Base-by-base conservation (phyloP, 2,113 vertebrate species). In the Semnornis frantzii region DNA sequence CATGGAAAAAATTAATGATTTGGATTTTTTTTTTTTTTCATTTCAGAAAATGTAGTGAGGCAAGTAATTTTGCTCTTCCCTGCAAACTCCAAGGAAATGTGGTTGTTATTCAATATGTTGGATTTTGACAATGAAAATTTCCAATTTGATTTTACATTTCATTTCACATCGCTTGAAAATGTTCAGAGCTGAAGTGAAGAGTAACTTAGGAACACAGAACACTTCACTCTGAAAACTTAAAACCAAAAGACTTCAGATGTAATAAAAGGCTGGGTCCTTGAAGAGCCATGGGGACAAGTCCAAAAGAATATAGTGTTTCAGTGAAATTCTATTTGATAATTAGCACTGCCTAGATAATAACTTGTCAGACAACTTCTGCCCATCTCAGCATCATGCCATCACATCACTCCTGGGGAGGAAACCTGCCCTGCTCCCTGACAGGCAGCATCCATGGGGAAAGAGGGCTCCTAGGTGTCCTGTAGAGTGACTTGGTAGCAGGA, bases 371-470 rank as follows among this genome's bases (percentile, higher is more conserved):
- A 60, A 21, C 42, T 78, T 57, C 39, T 31, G 64, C 39, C 1
- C 64, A 82, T 85, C 58, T 54, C 90, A 69, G 48, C 34, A 17
- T n/a, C 24, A 31, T 3, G 2, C 42, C 30, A 12, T 27, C 71
- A 25, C n/a, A 6, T 8, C 74, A 18, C 33, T 30, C 50, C 76
- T 14, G 21, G 28, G 21, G 25, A 57, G 33, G n/a, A 60, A 89
- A 52, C 2, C 24, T 69, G 78, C 48, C 46, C 50, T 34, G 77
- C 52, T n/a, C 75, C 15, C 27, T 1, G 18, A 24, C 58, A 31
- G 55, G 31, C 46, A 60, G 59, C 4, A 2, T 15, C 50, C 2
- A 0, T 0, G 4, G 54, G 68, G 17, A 48, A 50, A 39, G n/a
- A 75, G 54, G 27, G 48, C 50, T 66, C 54, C 39, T 12, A 25